phyloP scores from a whole-genome alignment of 2,797 vertebrate species.

The Sciurus carolinensis region DNA sequence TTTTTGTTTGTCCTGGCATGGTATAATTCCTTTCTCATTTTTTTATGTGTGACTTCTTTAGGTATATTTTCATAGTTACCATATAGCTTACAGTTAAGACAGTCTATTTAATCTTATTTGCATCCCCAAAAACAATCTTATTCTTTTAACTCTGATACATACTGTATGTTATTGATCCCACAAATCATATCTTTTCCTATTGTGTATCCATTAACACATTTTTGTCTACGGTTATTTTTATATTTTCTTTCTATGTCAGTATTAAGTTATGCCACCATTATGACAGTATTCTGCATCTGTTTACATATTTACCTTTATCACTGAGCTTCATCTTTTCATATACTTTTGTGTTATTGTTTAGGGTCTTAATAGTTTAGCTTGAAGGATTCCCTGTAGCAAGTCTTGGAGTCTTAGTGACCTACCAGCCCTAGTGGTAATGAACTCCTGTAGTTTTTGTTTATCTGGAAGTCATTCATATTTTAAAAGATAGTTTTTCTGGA shows the following conservation, averaged over 20 bases:
- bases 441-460: not conserved
- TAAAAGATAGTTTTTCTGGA: not conserved
- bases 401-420: not conserved
- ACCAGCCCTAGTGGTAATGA: not conserved
- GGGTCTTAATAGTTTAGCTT: not conserved
- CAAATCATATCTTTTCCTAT: not conserved
- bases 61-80: not conserved
- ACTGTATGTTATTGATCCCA: not conserved
- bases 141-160: not conserved
- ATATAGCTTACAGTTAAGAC: not conserved
- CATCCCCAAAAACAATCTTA: not conserved
- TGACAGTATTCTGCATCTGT: not conserved
- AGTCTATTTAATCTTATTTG: not conserved
- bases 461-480: not conserved
- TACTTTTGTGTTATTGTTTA: not conserved
- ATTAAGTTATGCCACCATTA: not conserved
- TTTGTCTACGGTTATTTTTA: not conserved
- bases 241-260: not conserved
- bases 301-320: not conserved
- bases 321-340: not conserved
- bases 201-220: not conserved
- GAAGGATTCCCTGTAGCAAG: not conserved
- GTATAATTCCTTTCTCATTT: conserved; percentile 1
- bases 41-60: not conserved
- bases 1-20: not conserved